phyloP scores from a whole-genome alignment of 2,797 vertebrate genomes.

The Gambusia yucatana region DNA sequence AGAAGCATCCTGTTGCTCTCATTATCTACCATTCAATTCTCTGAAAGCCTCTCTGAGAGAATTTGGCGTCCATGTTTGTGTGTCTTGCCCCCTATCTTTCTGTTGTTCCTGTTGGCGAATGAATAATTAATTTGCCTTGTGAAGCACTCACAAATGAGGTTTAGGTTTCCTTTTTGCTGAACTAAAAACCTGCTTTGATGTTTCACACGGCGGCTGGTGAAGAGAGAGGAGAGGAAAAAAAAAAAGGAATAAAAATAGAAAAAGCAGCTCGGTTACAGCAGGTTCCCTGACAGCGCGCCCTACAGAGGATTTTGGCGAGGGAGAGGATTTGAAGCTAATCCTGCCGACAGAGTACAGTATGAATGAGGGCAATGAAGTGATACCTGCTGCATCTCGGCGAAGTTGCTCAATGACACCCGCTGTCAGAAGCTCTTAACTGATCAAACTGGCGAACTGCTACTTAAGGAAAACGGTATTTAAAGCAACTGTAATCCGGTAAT shows the following conservation, averaged over 20 bases:
- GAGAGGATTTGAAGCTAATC: conserved; percentile 77
- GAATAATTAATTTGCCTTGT: conserved; percentile 69
- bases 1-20: conserved; percentile 33
- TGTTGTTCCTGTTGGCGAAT: conserved; percentile 58
- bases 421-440: conserved; percentile 69
- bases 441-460: conserved; percentile 54
- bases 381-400: conserved; percentile 47
- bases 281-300: conserved; percentile 66
- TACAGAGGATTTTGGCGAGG: conserved; percentile 68
- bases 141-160: conserved; percentile 67
- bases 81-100: conserved; percentile 50
- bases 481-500: conserved; percentile 39
- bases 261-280: conserved; percentile 64
- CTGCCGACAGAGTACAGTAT: conserved; percentile 69
- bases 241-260: conserved; percentile 64
- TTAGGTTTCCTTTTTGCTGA: conserved; percentile 52
- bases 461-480: conserved; percentile 53
- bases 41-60: conserved; percentile 37
- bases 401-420: conserved; percentile 62
- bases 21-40: conserved; percentile 60
- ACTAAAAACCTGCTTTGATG: conserved; percentile 74
- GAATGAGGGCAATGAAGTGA: conserved; percentile 67
- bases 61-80: conserved; percentile 49
- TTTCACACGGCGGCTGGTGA: conserved; percentile 60
- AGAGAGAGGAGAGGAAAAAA: conserved; percentile 14